Percentiles rank a stretch among this genome's conserved stretches.
These are phyloP conservation scores for Rhagium mordax DNA, from an alignment of 2,888 invertebrate species.

Conservation along the genomic window DNA sequence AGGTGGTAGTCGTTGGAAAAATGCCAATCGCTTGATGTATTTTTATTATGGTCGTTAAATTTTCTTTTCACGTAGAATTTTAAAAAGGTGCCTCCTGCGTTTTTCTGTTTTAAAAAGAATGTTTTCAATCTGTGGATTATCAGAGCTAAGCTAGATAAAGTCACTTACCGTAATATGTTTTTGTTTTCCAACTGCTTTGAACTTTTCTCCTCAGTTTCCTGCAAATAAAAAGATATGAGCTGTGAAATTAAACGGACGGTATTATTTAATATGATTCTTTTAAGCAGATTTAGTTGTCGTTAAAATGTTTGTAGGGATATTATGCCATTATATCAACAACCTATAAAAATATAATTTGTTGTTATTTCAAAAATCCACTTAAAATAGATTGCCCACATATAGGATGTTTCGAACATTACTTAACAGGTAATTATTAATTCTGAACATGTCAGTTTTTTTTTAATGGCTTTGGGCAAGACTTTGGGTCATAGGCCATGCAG, in stretches of 20 bases:
- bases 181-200: constrained; percentile 2
- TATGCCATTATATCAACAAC: neutral
- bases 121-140: constrained; percentile 14
- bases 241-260: neutral
- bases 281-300: neutral
- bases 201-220: constrained; percentile 13
- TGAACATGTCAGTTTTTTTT: too few species aligned
- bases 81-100: constrained; percentile 11
- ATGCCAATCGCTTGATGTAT: constrained; percentile 40
- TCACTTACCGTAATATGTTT: constrained; percentile 25
- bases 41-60: constrained; percentile 39
- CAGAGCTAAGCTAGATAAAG: constrained; percentile 22
- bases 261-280: neutral
- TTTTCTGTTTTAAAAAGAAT: neutral
- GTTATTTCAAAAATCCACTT: too few species aligned
- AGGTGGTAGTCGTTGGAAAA: constrained; percentile 33
- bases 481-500: too few species aligned
- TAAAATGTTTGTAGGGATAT: neutral
- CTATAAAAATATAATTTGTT: too few species aligned
- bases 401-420: too few species aligned
- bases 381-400: too few species aligned
- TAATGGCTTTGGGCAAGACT: too few species aligned
- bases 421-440: too few species aligned
- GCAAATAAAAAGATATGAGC: constrained; percentile 11
- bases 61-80: constrained; percentile 37